Percentiles rank a stretch among this genome's conserved stretches.
phyloP scores from a whole-genome alignment of 2,888 invertebrate genomes.

The Adelognathus sp. region DNA sequence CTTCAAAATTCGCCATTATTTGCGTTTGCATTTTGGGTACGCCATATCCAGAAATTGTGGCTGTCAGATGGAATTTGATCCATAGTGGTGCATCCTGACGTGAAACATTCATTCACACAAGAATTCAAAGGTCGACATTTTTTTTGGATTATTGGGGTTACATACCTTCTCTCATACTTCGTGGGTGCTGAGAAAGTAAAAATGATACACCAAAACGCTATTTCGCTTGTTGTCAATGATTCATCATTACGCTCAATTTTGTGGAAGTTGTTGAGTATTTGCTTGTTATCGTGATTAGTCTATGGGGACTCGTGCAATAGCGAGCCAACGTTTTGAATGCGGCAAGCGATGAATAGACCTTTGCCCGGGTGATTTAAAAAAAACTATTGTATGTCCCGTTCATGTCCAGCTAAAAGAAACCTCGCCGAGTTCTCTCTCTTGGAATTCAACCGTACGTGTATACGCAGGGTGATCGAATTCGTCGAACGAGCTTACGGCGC shows the following conservation, averaged over 20 bases:
- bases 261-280: not conserved
- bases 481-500: constrained; percentile 24
- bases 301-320: not conserved
- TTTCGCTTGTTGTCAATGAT: not conserved
- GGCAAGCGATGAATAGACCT: not conserved
- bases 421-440: not conserved
- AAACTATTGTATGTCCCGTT: too few species aligned
- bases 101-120: too few species aligned
- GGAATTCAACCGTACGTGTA: constrained; percentile 20
- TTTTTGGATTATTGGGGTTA: too few species aligned
- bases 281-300: not conserved
- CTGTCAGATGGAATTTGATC: too few species aligned
- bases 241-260: not conserved
- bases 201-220: not conserved
- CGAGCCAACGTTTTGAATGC: not conserved
- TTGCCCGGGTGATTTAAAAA: not conserved
- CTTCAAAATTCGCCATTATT: too few species aligned
- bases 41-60: too few species aligned
- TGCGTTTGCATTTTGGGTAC: too few species aligned
- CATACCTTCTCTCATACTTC: too few species aligned
- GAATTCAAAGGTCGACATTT: too few species aligned
- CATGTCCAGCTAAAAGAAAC: constrained; percentile 32
- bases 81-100: too few species aligned
- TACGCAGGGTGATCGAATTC: constrained; percentile 20
- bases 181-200: too few species aligned